Evolutionary conservation across 2,888 invertebrate genomes (phyloP).

Genomic region (Nematopogon swammerdamellus): DNA sequence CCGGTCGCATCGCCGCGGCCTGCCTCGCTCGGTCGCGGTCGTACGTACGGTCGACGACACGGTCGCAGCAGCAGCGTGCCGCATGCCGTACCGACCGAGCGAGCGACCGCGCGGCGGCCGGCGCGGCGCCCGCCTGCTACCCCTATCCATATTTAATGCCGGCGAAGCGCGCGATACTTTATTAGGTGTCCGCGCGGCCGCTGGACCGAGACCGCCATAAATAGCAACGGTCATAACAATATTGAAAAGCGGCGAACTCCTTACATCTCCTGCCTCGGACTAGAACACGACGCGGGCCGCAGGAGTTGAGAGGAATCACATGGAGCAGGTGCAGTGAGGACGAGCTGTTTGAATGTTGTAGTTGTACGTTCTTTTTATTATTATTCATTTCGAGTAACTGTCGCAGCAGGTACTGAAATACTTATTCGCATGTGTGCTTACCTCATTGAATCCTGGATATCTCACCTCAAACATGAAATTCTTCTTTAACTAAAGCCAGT

Average conservation of each 20-base stretch:
- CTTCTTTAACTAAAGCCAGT: too few species aligned
- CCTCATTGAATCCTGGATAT: too few species aligned
- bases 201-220: constrained; percentile 7
- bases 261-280: background rate
- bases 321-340: background rate
- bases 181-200: constrained; percentile 8
- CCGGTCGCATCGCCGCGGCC: constrained; percentile 57
- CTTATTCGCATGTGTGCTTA: too few species aligned
- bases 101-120: too few species aligned
- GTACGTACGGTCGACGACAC: constrained; percentile 68
- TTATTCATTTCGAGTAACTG: too few species aligned
- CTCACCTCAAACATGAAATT: too few species aligned
- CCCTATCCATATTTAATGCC: background rate
- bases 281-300: background rate
- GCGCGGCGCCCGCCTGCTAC: constrained; percentile 17
- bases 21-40: constrained; percentile 74
- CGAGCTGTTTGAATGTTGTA: too few species aligned
- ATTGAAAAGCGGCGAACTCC: constrained; percentile 3
- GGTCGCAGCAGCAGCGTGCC: too few species aligned
- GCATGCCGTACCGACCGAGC: too few species aligned
- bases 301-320: background rate
- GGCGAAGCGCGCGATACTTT: constrained; percentile 1
- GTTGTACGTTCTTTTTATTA: too few species aligned
- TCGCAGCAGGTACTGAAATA: too few species aligned
- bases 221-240: constrained; percentile 2